Percentiles rank a stretch among this genome's conserved stretches.
These are phyloP conservation scores for Seira ritae DNA, from an alignment of 2,888 invertebrate species.

Conservation along the genomic window DNA sequence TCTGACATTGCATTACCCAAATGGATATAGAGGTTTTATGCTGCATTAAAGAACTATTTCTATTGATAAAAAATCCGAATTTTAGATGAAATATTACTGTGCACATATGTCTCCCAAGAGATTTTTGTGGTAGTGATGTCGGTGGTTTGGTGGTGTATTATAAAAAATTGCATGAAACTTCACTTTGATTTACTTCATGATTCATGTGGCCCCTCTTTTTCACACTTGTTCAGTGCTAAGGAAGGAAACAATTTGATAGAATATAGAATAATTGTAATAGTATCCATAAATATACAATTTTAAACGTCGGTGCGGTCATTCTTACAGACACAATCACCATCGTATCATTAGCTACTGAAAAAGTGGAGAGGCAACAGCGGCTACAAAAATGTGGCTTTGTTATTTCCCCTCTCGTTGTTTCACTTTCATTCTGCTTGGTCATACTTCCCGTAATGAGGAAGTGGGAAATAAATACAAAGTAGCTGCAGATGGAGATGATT, in stretches of 20 bases:
- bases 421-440: too few species aligned
- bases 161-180: too few species aligned
- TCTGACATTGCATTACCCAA: too few species aligned
- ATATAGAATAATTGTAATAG: neutral
- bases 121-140: slow-evolving; percentile 7
- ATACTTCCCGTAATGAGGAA: slow-evolving; percentile 34
- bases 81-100: slow-evolving; percentile 31
- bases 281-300: slow-evolving; percentile 19
- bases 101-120: slow-evolving; percentile 42
- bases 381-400: too few species aligned
- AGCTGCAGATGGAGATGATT: slow-evolving; percentile 29
- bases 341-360: too few species aligned
- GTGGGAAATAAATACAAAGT: slow-evolving; percentile 25
- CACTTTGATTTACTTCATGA: too few species aligned
- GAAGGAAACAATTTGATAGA: slow-evolving; percentile 32
- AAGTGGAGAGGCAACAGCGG: too few species aligned
- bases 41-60: neutral
- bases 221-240: neutral
- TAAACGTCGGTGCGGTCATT: neutral
- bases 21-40: too few species aligned
- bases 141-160: neutral
- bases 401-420: too few species aligned
- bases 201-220: too few species aligned
- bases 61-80: slow-evolving; percentile 25
- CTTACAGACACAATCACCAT: too few species aligned